Percentiles rank a stretch among this genome's conserved stretches.
Evolutionary conservation across 2,888 invertebrate species (phyloP).

Genomic region (Saturnia japonica): DNA sequence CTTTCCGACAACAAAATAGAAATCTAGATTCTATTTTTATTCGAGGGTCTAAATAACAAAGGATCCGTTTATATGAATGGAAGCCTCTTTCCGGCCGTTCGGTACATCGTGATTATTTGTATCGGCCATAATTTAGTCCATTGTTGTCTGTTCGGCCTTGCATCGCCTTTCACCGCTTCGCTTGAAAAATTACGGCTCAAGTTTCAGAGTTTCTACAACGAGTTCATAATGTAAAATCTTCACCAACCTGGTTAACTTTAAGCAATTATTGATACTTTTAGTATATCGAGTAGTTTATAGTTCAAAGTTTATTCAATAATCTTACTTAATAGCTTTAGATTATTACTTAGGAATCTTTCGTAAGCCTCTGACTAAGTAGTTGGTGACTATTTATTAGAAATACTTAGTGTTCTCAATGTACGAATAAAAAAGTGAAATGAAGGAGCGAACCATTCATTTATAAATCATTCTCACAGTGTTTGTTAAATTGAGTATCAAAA

Average conservation of each 20-base stretch:
- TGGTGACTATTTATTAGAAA: background rate
- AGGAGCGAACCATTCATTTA: no score
- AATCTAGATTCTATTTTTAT: constrained; percentile 51
- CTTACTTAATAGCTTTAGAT: no score
- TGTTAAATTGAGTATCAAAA: no score
- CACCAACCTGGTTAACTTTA: background rate
- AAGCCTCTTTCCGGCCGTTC: constrained; percentile 61
- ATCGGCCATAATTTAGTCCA: constrained; percentile 56
- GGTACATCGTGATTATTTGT: constrained; percentile 46
- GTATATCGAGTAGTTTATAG: constrained; percentile 1
- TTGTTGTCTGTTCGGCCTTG: constrained; percentile 67
- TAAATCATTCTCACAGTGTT: no score
- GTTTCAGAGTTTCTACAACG: constrained; percentile 32
- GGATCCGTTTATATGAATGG: constrained; percentile 65
- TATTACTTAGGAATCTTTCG: no score
- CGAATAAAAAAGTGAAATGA: no score
- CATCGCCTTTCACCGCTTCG: constrained; percentile 68
- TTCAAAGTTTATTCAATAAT: background rate
- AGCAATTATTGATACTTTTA: background rate
- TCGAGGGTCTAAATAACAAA: constrained; percentile 59
- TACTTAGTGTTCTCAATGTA: no score
- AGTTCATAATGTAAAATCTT: constrained; percentile 6
- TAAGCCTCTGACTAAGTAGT: no score
- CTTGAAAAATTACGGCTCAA: constrained; percentile 65
- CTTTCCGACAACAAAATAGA: constrained; percentile 6